Evolutionary conservation across 1,140 invertebrate species (phyloP).

Genomic region (Cydia fagiglandana): DNA sequence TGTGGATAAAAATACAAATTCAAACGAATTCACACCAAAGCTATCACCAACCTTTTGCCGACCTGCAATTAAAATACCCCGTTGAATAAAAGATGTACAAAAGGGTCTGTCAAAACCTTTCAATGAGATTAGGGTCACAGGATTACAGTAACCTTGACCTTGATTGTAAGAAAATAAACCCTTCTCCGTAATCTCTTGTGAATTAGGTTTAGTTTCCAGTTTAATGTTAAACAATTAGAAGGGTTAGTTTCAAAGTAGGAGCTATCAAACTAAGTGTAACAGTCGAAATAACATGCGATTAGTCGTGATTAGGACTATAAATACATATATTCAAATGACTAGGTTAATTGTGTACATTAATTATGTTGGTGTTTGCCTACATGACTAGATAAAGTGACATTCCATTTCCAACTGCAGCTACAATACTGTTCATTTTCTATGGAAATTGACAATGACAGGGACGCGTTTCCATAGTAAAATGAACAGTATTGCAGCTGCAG

Average conservation of each 20-base stretch:
- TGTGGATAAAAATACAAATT: background rate
- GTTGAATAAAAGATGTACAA: conserved; percentile 27
- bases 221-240: background rate
- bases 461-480: too few species aligned
- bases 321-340: too few species aligned
- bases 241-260: background rate
- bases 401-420: too few species aligned
- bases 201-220: background rate
- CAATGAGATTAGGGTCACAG: conserved; percentile 21
- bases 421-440: too few species aligned
- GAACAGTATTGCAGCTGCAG: too few species aligned
- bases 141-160: conserved; percentile 28
- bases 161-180: background rate
- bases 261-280: background rate
- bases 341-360: too few species aligned
- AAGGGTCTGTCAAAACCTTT: conserved; percentile 18
- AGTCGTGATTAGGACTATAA: background rate
- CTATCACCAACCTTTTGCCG: background rate
- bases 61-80: conserved; percentile 19
- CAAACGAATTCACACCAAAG: background rate
- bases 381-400: too few species aligned
- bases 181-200: background rate
- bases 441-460: too few species aligned
- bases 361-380: too few species aligned
- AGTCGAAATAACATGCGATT: background rate